Percentiles rank a stretch among this genome's conserved stretches.
phyloP scores from a whole-genome alignment of 2,797 vertebrate species.

The Alcedo atthis region DNA sequence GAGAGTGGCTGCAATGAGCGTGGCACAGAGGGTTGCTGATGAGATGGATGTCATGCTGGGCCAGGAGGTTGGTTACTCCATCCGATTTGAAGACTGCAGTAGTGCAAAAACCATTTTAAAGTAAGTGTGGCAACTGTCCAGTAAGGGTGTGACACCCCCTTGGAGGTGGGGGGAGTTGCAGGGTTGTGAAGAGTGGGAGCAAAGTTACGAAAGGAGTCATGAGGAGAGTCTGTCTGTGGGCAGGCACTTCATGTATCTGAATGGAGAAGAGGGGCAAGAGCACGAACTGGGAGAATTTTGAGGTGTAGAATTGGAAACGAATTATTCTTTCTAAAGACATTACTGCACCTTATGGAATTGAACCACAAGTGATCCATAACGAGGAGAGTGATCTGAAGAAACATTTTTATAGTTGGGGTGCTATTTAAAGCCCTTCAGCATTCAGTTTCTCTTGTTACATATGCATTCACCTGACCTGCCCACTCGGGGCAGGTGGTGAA shows the following conservation, averaged over 20 bases:
- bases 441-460: background rate
- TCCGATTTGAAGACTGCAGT: slow-evolving; percentile 97
- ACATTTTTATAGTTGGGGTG: background rate
- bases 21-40: slow-evolving; percentile 94
- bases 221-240: background rate
- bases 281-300: background rate
- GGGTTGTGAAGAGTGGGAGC: background rate
- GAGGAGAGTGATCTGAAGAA: background rate
- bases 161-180: accelerated
- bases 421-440: background rate
- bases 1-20: slow-evolving; percentile 95
- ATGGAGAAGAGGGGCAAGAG: background rate
- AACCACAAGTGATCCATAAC: background rate
- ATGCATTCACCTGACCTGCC: background rate
- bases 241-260: background rate
- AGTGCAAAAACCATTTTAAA: slow-evolving; percentile 96
- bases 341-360: background rate
- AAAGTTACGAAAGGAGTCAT: background rate
- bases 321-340: background rate
- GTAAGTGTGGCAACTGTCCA: slow-evolving; percentile 78
- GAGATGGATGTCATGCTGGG: slow-evolving; percentile 97
- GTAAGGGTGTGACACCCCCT: background rate
- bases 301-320: background rate
- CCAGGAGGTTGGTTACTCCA: slow-evolving; percentile 96
- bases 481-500: background rate